These are phyloP conservation scores for Tachina fera DNA, from an alignment of 2,888 invertebrate genomes.

Conservation along the genomic window DNA sequence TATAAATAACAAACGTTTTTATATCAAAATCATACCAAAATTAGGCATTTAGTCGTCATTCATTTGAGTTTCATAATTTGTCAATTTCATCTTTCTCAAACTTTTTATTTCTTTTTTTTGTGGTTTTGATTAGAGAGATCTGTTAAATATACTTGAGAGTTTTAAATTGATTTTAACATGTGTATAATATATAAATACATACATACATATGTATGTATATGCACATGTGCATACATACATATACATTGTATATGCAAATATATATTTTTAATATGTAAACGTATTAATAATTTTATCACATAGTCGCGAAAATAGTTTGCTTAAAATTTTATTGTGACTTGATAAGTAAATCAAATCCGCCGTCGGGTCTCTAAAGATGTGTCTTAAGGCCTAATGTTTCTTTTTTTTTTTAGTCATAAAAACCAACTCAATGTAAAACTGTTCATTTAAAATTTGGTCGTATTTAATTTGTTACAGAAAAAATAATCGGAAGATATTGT, in stretches of 20 bases:
- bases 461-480: not conserved
- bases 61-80: constrained; percentile 5
- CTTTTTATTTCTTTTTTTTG: constrained; percentile 22
- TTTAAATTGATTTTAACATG: not conserved
- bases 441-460: constrained; percentile 9
- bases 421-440: not conserved
- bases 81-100: not conserved
- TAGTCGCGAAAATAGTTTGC: constrained; percentile 5
- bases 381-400: not conserved
- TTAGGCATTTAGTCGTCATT: not conserved
- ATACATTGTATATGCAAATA: not conserved
- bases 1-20: constrained; percentile 45
- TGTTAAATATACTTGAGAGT: not conserved
- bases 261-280: constrained; percentile 37
- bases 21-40: constrained; percentile 40
- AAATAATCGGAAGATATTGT: no score
- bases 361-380: not conserved
- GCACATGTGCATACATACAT: not conserved
- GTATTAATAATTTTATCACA: constrained; percentile 19
- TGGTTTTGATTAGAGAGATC: constrained; percentile 28
- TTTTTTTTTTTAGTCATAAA: not conserved
- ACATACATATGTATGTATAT: not conserved
- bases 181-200: no score
- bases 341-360: constrained; percentile 42
- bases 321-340: constrained; percentile 32